Base-by-base conservation (phyloP, 2,797 vertebrate genomes). In the Myotis pilosus region DNA sequence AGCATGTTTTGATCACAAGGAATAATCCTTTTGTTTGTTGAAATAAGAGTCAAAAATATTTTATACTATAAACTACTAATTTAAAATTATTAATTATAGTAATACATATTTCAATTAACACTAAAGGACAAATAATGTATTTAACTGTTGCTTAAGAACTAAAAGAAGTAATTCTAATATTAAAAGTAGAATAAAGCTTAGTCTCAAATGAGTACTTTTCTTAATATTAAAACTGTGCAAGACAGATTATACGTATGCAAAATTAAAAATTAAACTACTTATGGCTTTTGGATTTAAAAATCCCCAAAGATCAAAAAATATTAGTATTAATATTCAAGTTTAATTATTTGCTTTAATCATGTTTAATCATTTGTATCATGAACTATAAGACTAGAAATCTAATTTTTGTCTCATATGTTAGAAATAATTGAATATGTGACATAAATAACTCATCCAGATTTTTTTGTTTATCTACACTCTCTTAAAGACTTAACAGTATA, bases 191-290 rank as follows among this genome's bases (percentile, higher is more conserved):
- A 84, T 66, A 88, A 38, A 23, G 51, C 38, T 95, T 87, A 36
- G 38, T 91, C 44, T 87, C 9, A 69, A 62, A 83, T 68, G 64
- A 64, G 6, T 38, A 81, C 5, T 88, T 89, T 83, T 93, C 30
- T 87, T 95, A 92, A 92, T 96, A 89, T 94, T 86, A 78, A 94
- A 84, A 38, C 38, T 87, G 6, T 89, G 75, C 11, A 78, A 10
- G 38, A 84, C 38, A 96, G 55, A 28, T 89, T 82, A 60, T 75
- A 30, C 0, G 36, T 72, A 83, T 80, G 16, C 2, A 76, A 94
- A 96, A 84, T 83, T 81, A 92, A 96, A 89, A 86, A 49, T 91
- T 90, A 75, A 96, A 90, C 22, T 86, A 62, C 22, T 95, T 92
- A 69, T 44, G 41, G 49, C 33, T 33, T 95, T 69, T 69, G 30